Evolutionary conservation across 2,888 invertebrate genomes (phyloP).

Genomic region (Cryptophagus acutangulus): DNA sequence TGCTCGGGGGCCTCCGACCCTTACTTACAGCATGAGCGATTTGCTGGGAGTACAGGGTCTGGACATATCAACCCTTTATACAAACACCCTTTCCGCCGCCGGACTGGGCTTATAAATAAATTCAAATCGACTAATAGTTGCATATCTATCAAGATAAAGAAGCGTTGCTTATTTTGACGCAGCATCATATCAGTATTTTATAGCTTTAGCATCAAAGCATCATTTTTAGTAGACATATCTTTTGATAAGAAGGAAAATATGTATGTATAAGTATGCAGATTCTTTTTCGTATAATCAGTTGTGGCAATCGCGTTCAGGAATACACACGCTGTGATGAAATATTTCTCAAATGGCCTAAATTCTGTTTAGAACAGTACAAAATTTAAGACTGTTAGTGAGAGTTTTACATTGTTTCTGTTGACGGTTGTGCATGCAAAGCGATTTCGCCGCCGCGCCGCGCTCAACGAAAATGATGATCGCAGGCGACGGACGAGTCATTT

Average conservation of each 20-base stretch:
- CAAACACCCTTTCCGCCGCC: conserved; percentile 62
- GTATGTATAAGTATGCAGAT: too few species aligned
- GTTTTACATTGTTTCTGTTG: too few species aligned
- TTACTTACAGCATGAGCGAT: conserved; percentile 66
- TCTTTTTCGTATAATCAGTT: conserved; percentile 1
- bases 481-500: too few species aligned
- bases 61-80: conserved; percentile 66
- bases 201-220: conserved; percentile 18
- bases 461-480: too few species aligned
- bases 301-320: conserved; percentile 34
- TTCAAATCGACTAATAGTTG: background rate
- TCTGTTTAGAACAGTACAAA: conserved; percentile 38
- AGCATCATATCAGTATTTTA: conserved; percentile 26
- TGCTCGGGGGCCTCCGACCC: conserved; percentile 53
- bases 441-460: too few species aligned
- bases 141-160: background rate
- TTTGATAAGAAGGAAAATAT: too few species aligned
- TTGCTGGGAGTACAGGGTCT: conserved; percentile 66
- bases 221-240: too few species aligned
- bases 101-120: conserved; percentile 65
- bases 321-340: conserved; percentile 35
- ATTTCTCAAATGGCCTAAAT: conserved; percentile 32
- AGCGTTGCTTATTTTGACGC: background rate
- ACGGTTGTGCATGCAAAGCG: too few species aligned
- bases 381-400: conserved; percentile 36